Evolutionary conservation across 2,888 invertebrate species (phyloP).

Genomic region (Hyppa rectilinea): DNA sequence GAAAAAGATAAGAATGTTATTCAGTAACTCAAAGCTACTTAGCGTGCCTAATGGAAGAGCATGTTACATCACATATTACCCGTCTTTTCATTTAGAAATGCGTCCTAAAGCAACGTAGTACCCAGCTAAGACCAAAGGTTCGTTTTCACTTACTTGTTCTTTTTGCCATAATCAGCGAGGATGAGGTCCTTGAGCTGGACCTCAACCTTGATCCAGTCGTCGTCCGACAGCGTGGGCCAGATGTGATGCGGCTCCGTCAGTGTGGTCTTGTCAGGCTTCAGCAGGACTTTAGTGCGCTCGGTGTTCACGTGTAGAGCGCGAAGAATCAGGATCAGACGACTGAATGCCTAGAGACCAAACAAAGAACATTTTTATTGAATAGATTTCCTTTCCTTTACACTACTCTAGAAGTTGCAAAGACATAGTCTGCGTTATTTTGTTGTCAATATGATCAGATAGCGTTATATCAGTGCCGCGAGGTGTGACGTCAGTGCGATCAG

Average conservation of each 20-base stretch:
- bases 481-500: slow-evolving; percentile 74
- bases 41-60: not conserved
- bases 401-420: too few species aligned
- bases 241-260: slow-evolving; percentile 99
- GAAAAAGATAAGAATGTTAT: too few species aligned
- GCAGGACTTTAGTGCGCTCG: slow-evolving; percentile 99
- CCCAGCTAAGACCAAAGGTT: not conserved
- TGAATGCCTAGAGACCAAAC: slow-evolving; percentile 93
- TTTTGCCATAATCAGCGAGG: slow-evolving; percentile 99
- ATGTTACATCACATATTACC: not conserved
- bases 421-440: not conserved
- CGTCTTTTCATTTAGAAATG: not conserved
- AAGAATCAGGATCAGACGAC: slow-evolving; percentile 98
- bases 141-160: slow-evolving; percentile 94
- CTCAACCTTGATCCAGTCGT: slow-evolving; percentile 99
- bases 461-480: slow-evolving; percentile 75
- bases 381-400: too few species aligned
- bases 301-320: slow-evolving; percentile 99
- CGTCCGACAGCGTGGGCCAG: slow-evolving; percentile 99
- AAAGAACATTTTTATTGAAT: not conserved
- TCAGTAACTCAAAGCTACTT: not conserved
- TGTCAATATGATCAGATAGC: slow-evolving; percentile 79
- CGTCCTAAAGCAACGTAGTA: not conserved
- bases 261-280: slow-evolving; percentile 99
- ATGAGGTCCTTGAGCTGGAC: slow-evolving; percentile 99